These are phyloP conservation scores for Xestia ashworthii DNA, from an alignment of 2,888 invertebrate genomes.

Conservation along the genomic window DNA sequence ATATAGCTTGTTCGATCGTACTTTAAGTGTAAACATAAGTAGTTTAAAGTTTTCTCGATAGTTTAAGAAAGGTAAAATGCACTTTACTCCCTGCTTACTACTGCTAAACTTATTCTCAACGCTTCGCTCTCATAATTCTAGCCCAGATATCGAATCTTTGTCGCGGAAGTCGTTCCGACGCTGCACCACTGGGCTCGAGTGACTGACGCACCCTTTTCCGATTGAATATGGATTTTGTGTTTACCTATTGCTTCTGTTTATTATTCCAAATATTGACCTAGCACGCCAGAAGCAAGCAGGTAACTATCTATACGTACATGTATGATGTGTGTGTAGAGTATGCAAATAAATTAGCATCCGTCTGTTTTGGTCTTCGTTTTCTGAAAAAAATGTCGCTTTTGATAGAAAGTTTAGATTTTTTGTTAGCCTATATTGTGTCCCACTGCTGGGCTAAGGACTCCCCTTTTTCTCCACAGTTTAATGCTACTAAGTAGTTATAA, in stretches of 20 bases:
- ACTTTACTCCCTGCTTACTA: background rate
- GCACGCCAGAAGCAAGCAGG: background rate
- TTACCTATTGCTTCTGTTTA: background rate
- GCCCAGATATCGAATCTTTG: constrained; percentile 50
- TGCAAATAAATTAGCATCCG: background rate
- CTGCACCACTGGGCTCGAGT: constrained; percentile 22
- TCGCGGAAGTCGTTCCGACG: constrained; percentile 42
- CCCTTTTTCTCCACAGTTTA: background rate
- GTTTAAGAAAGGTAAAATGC: background rate
- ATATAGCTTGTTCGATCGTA: too few species aligned
- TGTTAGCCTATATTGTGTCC: background rate
- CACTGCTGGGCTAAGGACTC: background rate
- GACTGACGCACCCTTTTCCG: constrained; percentile 36
- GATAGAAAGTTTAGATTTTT: background rate
- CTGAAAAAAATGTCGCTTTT: background rate
- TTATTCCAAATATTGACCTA: constrained; percentile 13
- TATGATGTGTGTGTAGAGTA: background rate
- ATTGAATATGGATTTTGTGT: constrained; percentile 37
- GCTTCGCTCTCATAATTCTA: constrained; percentile 31
- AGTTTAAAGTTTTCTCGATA: background rate
- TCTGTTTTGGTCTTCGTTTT: background rate
- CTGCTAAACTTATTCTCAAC: constrained; percentile 22
- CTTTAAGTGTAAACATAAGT: background rate
- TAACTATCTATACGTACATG: background rate
- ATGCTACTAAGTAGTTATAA: background rate